Base-by-base conservation (phyloP, 2,113 vertebrate species). In the Ariopsis seemanni region DNA sequence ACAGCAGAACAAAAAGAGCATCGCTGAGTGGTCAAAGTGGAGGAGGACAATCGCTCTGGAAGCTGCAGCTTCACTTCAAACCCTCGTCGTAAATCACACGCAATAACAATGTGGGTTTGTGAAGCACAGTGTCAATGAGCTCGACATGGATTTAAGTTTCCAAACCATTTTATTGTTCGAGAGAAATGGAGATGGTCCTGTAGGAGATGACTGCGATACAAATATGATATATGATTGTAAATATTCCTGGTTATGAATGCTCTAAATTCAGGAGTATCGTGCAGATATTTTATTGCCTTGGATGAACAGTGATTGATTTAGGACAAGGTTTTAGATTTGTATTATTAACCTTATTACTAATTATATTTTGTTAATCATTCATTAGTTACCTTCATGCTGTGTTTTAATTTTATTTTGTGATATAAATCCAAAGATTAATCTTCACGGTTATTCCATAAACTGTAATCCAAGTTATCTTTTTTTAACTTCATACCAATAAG, bases 11-110 rank as follows among this genome's bases (percentile, higher is more conserved):
- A 84, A 85, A 65, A 63, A 62, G 5, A 52, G 58, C n/a, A 34
- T 79, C 60, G 15, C 58, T 85, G 60, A 80, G 74, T 67, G 60
- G 85, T 86, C 74, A 80, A 55, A 86, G 60, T 65, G 58, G 57
- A 48, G 42, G 60, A 79, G 75, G 60, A 42, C 34, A 57, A 52
- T 75, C 60, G 10, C 48, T 86, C n/a, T 30, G 60, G 80, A 55
- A 79, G 75, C 75, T 52, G 42, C n/a, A 22, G 34, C 53, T 58
- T 85, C 83, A 57, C 55, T 74, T 75, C 18, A 58, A 25, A 85
- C 69, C 75, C 52, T 85, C 65, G 53, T 58, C 67, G 55, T 57
- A 74, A 85, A 85, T 60, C 50, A 58, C 55, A 42, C 69, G 77
- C 84, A 72, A 52, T 17, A 15, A 48, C n/a, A 17, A 27, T 9